Percentiles rank a stretch among this genome's conserved stretches.
phyloP scores from a whole-genome alignment of 2,888 invertebrate genomes.

The Thera obeliscata region DNA sequence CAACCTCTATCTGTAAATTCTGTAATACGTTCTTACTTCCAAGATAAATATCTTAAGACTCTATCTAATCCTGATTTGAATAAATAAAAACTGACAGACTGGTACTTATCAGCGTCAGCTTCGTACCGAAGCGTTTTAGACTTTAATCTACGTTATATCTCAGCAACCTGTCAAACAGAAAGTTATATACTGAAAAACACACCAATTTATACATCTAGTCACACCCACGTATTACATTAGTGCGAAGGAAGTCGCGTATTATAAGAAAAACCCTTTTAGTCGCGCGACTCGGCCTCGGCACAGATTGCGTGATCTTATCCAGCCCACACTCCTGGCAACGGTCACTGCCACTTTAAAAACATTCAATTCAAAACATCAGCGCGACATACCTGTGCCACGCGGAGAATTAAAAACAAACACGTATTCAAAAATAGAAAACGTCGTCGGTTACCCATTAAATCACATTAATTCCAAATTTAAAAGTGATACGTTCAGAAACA shows the following conservation, averaged over 20 bases:
- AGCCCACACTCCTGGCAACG: slow-evolving; percentile 73
- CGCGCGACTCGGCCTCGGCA: slow-evolving; percentile 61
- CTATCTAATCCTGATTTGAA: slow-evolving; percentile 33
- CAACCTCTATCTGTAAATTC: slow-evolving; percentile 12
- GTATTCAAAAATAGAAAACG: slow-evolving; percentile 47
- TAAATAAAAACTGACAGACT: slow-evolving; percentile 30
- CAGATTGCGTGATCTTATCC: slow-evolving; percentile 61
- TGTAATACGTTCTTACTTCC: slow-evolving; percentile 4
- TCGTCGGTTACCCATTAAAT: slow-evolving; percentile 68
- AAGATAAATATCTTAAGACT: slow-evolving; percentile 26
- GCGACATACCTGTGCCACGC: slow-evolving; percentile 44
- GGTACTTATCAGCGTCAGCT: slow-evolving; percentile 27
- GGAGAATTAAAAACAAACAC: slow-evolving; percentile 36
- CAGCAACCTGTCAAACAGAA: slow-evolving; percentile 42
- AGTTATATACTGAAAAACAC: slow-evolving; percentile 46
- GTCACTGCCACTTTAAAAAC: slow-evolving; percentile 54
- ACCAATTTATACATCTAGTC: slow-evolving; percentile 50
- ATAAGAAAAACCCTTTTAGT: slow-evolving; percentile 52
- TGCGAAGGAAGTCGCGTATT: slow-evolving; percentile 57
- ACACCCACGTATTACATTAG: slow-evolving; percentile 57
- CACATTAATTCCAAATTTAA: slow-evolving; percentile 75
- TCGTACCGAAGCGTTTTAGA: slow-evolving; percentile 21
- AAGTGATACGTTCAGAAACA: slow-evolving; percentile 72
- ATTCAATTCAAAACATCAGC: slow-evolving; percentile 56
- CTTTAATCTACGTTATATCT: slow-evolving; percentile 38